These are phyloP conservation scores for Andrena fulva DNA, from an alignment of 2,888 invertebrate species.

Conservation along the genomic window DNA sequence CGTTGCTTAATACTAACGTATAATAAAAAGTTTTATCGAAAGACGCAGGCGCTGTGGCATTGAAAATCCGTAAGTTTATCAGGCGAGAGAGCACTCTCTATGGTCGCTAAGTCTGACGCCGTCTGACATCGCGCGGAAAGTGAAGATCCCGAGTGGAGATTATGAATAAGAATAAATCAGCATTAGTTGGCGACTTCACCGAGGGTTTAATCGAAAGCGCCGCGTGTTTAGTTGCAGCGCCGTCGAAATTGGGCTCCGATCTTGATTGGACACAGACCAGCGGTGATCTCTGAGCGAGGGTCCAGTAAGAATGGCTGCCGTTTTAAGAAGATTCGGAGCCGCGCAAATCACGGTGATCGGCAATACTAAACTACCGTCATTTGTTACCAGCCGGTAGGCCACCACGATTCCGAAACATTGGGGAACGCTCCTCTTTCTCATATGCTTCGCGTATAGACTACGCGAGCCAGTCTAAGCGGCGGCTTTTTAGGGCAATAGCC, in stretches of 20 bases:
- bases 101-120: conserved; percentile 41
- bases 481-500: conserved; percentile 46
- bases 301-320: conserved; percentile 82
- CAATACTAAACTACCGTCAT: conserved; percentile 74
- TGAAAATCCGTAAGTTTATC: conserved; percentile 26
- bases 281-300: conserved; percentile 48
- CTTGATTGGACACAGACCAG: conserved; percentile 52
- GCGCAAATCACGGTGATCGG: conserved; percentile 75
- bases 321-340: conserved; percentile 78
- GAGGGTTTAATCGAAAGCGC: conserved; percentile 47
- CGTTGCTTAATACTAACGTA: not conserved
- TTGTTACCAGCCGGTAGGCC: conserved; percentile 74
- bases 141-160: conserved; percentile 60
- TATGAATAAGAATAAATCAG: conserved; percentile 61
- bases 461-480: conserved; percentile 50
- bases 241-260: conserved; percentile 42
- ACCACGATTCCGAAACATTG: conserved; percentile 39
- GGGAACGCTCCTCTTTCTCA: conserved; percentile 42
- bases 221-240: conserved; percentile 43
- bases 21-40: conserved; percentile 22
- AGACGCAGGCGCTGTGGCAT: conserved; percentile 46
- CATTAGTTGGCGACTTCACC: conserved; percentile 25
- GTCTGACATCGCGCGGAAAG: conserved; percentile 11
- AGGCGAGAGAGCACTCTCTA: conserved; percentile 27
- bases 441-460: conserved; percentile 48